phyloP scores from a whole-genome alignment of 2,113 vertebrate species.

The Cavia aperea region DNA sequence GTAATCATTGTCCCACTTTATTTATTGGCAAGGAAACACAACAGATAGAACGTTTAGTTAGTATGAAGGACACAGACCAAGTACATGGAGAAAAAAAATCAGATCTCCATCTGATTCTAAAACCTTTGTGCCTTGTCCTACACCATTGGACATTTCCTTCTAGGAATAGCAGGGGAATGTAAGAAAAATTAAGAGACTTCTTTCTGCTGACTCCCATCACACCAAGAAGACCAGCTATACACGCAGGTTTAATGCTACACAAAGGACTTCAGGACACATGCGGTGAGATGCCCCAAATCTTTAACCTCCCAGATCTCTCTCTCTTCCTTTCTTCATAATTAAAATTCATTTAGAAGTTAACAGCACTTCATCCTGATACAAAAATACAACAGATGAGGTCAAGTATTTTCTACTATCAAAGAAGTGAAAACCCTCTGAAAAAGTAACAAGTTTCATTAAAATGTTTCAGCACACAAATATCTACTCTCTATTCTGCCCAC shows the following conservation, averaged over 20 bases:
- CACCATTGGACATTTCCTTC: not conserved
- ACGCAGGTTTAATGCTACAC: not conserved
- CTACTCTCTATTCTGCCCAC: not conserved
- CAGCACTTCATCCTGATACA: not conserved
- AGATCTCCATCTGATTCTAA: slow-evolving; percentile 2
- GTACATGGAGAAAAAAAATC: not conserved
- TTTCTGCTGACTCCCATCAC: not conserved
- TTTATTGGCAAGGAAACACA: not conserved
- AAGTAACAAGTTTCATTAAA: slow-evolving; percentile 7
- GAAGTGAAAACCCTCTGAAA: not conserved
- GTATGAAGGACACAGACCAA: not conserved
- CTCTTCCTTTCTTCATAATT: not conserved
- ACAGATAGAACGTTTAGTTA: not conserved
- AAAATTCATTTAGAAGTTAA: not conserved
- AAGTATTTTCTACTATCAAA: slow-evolving; percentile 1
- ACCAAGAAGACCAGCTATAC: not conserved
- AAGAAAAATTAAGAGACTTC: not conserved
- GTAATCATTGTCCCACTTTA: not conserved
- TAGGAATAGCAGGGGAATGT: not conserved
- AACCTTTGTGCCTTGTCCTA: not conserved
- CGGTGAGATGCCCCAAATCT: not conserved
- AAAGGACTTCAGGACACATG: not conserved
- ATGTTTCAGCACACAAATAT: not conserved
- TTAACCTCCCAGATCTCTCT: not conserved
- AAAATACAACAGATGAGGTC: not conserved